Conservation (phyloP, 2,797 vertebrate genomes). For the Chaunax sp. region DNA sequence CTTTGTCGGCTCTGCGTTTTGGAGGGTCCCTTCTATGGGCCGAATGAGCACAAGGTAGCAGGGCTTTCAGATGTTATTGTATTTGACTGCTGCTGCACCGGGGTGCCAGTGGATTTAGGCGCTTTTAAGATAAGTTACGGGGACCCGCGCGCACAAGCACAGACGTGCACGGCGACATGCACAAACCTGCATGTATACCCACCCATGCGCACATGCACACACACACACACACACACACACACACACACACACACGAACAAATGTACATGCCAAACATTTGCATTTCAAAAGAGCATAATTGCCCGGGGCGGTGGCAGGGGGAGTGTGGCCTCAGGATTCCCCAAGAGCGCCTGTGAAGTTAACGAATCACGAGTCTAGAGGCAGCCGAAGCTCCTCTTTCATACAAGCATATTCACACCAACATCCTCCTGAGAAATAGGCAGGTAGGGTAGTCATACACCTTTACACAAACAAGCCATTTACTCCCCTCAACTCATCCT, state of each 20-base stretch:
- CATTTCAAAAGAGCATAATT: conserved; percentile 80
- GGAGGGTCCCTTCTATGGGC: conserved; percentile 78
- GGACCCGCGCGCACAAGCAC: conserved; percentile 51
- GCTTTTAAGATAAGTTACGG: conserved; percentile 82
- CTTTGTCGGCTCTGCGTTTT: conserved; percentile 77
- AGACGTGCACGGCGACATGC: conserved; percentile 46
- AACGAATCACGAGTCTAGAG: conserved; percentile 76
- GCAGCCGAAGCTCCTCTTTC: conserved; percentile 66
- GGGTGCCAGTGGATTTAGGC: conserved; percentile 72
- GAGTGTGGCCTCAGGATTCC: conserved; percentile 81
- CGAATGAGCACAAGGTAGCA: conserved; percentile 72
- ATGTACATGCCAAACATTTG: conserved; percentile 65
- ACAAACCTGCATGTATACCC: conserved; percentile 42
- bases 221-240: conserved; percentile 6
- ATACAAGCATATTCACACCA: conserved; percentile 65
- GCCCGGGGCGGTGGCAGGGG: conserved; percentile 76
- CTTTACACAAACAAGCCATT: conserved; percentile 45
- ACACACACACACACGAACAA: conserved; percentile 46
- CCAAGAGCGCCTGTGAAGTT: conserved; percentile 79
- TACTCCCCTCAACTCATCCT: conserved; percentile 29
- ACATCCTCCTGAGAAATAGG: conserved; percentile 70
- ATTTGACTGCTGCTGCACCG: conserved; percentile 79
- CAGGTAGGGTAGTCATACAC: conserved; percentile 58
- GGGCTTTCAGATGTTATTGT: conserved; percentile 79
- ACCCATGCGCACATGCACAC: conserved; percentile 7